These are phyloP conservation scores for Eupithecia vulgata DNA, from an alignment of 2,888 invertebrate species.

Conservation along the genomic window DNA sequence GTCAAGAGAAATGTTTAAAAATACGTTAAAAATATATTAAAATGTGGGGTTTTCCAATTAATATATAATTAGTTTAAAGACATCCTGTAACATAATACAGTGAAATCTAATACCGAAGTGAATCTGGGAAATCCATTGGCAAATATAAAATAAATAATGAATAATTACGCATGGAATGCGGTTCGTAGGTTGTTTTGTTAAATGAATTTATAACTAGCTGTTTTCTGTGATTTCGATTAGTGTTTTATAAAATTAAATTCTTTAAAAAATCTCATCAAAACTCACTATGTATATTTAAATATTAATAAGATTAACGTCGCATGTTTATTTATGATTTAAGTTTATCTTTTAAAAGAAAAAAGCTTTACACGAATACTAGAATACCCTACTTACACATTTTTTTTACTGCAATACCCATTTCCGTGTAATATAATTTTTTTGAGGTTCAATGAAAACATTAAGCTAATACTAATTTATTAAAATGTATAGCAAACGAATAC, in stretches of 20 bases:
- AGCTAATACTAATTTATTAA: too few species aligned
- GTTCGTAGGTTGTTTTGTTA: conserved; percentile 40
- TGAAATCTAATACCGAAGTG: conserved; percentile 45
- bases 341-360: conserved; percentile 4
- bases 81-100: conserved; percentile 43
- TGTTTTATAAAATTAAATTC: neutral
- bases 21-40: neutral
- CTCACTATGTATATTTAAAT: neutral
- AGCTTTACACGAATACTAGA: neutral
- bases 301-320: neutral
- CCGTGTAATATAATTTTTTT: neutral
- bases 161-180: conserved; percentile 44
- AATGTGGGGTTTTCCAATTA: conserved; percentile 28
- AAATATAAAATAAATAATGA: conserved; percentile 44
- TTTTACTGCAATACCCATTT: neutral
- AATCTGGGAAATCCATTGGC: conserved; percentile 46
- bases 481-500: neutral
- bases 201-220: conserved; percentile 28
- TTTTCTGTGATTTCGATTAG: conserved; percentile 24
- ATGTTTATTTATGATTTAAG: neutral
- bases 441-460: too few species aligned
- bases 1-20: neutral
- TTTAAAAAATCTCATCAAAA: neutral
- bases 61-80: conserved; percentile 26
- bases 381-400: neutral